phyloP scores from a whole-genome alignment of 2,888 invertebrate genomes.

The Nezara viridula region DNA sequence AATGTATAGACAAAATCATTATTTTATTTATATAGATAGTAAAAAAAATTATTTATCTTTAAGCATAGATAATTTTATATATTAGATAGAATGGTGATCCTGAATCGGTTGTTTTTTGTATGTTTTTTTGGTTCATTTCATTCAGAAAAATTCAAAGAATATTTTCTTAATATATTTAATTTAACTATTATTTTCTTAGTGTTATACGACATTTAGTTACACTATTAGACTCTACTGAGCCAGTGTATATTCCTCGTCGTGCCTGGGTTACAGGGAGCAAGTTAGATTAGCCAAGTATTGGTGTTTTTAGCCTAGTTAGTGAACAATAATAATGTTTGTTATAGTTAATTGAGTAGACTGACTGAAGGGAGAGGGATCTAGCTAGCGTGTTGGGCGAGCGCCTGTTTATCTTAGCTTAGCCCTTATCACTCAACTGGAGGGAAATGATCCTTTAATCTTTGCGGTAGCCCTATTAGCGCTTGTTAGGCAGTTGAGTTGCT shows the following conservation, averaged over 20 bases:
- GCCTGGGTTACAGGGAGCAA: not conserved
- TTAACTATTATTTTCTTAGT: too few species aligned
- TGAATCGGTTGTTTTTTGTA: too few species aligned
- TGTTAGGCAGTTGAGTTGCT: not conserved
- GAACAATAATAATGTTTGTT: conserved; percentile 28
- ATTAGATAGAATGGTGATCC: too few species aligned
- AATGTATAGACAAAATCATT: too few species aligned
- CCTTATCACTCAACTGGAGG: conserved; percentile 1
- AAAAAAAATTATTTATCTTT: too few species aligned
- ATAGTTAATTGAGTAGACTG: conserved; percentile 30
- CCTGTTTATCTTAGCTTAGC: not conserved
- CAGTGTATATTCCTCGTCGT: not conserved
- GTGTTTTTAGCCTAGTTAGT: conserved; percentile 29
- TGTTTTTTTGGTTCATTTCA: too few species aligned
- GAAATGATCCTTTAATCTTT: conserved; percentile 37
- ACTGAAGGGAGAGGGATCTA: not conserved
- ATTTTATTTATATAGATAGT: too few species aligned
- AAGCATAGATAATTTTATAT: too few species aligned
- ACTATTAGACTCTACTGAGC: too few species aligned
- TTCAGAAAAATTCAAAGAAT: too few species aligned
- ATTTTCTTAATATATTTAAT: too few species aligned
- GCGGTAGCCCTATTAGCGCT: not conserved
- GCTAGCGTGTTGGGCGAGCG: not conserved
- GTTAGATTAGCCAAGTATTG: not conserved
- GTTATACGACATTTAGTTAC: too few species aligned